Evolutionary conservation across 2,888 invertebrate species (phyloP).

Genomic region (Acleris literana): DNA sequence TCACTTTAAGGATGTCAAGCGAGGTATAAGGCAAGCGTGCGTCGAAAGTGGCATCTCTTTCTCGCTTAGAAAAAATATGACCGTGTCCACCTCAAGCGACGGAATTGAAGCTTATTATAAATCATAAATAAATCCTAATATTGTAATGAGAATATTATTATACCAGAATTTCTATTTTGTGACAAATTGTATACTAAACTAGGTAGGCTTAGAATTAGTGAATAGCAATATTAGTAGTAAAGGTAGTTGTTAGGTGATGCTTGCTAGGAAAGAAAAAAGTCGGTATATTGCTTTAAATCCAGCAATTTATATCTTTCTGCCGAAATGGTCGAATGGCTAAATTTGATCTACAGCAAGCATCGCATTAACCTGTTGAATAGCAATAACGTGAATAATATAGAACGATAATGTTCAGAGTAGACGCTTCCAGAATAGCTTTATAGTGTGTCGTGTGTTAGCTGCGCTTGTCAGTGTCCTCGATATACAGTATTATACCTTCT

Average conservation of each 20-base stretch:
- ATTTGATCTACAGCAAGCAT: constrained; percentile 19
- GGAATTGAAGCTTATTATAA: constrained; percentile 4
- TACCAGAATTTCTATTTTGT: constrained; percentile 64
- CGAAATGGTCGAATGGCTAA: not conserved
- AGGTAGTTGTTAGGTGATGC: constrained; percentile 26
- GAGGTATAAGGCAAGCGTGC: not conserved
- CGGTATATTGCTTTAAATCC: too few species aligned
- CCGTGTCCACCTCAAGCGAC: not conserved
- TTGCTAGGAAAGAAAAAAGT: constrained; percentile 11
- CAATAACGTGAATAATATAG: constrained; percentile 30
- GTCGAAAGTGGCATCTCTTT: not conserved
- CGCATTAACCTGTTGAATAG: constrained; percentile 19
- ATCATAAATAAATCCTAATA: constrained; percentile 35
- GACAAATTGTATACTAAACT: constrained; percentile 54
- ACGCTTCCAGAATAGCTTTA: constrained; percentile 71
- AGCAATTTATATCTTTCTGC: not conserved
- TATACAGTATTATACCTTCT: constrained; percentile 76
- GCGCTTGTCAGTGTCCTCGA: constrained; percentile 48
- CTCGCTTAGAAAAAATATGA: not conserved
- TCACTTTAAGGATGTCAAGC: not conserved
- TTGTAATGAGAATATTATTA: constrained; percentile 44
- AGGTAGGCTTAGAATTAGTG: constrained; percentile 29
- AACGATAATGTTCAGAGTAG: constrained; percentile 51
- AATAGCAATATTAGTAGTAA: constrained; percentile 37
- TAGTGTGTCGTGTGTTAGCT: constrained; percentile 50